Conservation (phyloP, 2,113 vertebrate genomes). For the Clarias magur region DNA sequence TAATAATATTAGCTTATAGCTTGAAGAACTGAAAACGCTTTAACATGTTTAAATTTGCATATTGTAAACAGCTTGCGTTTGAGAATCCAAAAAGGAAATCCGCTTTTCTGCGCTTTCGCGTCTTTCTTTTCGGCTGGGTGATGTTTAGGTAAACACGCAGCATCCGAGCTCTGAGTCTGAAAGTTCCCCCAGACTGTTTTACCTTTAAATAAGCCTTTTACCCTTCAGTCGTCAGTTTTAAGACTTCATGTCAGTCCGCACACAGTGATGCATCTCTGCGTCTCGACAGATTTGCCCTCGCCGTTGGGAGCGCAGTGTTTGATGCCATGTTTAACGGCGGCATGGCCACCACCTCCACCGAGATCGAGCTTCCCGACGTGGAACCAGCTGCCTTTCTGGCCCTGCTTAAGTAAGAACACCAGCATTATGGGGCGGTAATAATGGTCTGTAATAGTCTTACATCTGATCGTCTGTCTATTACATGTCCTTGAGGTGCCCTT, state of each 20-base stretch:
- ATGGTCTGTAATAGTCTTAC: background rate
- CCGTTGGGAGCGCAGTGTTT: constrained; percentile 86
- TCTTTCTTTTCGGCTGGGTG: background rate
- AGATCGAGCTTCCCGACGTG: constrained; percentile 88
- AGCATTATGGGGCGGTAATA: background rate
- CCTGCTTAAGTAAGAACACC: constrained; percentile 81
- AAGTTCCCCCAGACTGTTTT: background rate
- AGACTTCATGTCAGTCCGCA: background rate
- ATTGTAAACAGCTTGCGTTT: constrained; percentile 2
- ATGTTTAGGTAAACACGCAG: background rate
- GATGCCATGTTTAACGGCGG: constrained; percentile 91
- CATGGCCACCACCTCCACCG: constrained; percentile 88
- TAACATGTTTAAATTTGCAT: background rate
- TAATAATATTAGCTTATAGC: background rate
- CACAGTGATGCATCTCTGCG: constrained; percentile 18
- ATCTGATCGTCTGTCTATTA: background rate
- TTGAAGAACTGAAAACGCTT: background rate
- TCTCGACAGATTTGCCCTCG: constrained; percentile 81
- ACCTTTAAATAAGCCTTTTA: background rate
- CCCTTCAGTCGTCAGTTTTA: background rate
- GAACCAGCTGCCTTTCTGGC: constrained; percentile 87
- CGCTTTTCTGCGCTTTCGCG: background rate
- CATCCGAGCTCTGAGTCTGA: background rate
- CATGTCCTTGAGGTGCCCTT: constrained; percentile 35
- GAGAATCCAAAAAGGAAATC: background rate